Evolutionary conservation across 2,113 vertebrate genomes (phyloP).

Genomic region (Rhodinocichla rosea): DNA sequence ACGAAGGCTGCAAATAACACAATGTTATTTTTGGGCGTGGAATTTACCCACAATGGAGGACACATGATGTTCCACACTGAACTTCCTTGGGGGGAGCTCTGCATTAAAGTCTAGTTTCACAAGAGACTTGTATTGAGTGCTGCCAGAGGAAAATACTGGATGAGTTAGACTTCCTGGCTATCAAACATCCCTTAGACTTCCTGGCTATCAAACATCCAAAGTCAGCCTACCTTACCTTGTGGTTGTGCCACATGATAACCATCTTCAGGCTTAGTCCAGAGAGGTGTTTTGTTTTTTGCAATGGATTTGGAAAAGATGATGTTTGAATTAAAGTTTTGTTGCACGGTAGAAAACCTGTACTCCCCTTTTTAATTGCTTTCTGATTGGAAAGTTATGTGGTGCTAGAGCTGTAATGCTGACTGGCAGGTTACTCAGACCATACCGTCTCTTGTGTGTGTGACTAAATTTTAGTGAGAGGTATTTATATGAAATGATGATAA

Average conservation of each 20-base stretch:
- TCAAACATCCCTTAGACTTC: background rate
- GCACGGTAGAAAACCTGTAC: background rate
- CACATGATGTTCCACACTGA: background rate
- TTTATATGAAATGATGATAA: background rate
- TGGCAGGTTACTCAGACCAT: background rate
- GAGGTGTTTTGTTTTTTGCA: background rate
- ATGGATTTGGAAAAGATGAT: background rate
- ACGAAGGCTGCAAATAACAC: background rate
- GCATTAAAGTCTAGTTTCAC: background rate
- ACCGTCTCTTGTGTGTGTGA: background rate
- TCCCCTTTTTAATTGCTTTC: background rate
- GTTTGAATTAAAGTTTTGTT: background rate
- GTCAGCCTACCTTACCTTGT: background rate
- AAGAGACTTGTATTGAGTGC: background rate
- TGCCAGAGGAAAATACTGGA: background rate
- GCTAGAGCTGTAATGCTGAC: background rate
- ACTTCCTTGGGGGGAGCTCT: background rate
- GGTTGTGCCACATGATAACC: background rate
- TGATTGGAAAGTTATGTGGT: background rate
- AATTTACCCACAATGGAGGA: background rate
- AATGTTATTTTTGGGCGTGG: rapidly evolving
- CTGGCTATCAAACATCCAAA: background rate
- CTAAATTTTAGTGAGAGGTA: background rate
- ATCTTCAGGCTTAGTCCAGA: background rate
- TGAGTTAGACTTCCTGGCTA: background rate